phyloP scores from a whole-genome alignment of 2,888 invertebrate species.

The Dimorphilus gyrociliatus region DNA sequence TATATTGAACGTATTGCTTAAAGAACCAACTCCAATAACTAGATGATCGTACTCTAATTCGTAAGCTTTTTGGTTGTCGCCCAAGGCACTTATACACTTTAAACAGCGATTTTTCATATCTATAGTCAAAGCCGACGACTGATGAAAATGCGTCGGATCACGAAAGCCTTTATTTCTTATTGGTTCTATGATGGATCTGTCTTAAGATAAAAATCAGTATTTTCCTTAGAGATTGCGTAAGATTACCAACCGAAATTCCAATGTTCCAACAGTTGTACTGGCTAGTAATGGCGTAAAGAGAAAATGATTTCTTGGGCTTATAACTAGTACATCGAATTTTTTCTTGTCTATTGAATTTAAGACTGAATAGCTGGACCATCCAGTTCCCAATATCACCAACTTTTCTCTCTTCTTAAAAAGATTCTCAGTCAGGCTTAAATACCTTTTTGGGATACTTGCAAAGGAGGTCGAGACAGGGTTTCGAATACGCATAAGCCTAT shows the following conservation, averaged over 20 bases:
- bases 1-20: conserved; percentile 37
- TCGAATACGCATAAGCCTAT: too few relatives aligned
- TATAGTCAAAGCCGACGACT: conserved; percentile 24
- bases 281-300: conserved; percentile 38
- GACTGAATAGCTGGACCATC: conserved; percentile 38
- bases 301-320: conserved; percentile 38
- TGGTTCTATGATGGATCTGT: conserved; percentile 39
- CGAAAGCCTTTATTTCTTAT: conserved; percentile 33
- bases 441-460: too few relatives aligned
- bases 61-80: conserved; percentile 17
- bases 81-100: conserved; percentile 23
- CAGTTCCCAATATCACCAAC: conserved; percentile 36
- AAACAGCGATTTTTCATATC: conserved; percentile 20
- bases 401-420: conserved; percentile 9
- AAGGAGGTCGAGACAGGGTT: too few relatives aligned
- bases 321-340: conserved; percentile 32
- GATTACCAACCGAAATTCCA: conserved; percentile 28
- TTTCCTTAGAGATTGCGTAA: too few relatives aligned
- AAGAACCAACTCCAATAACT: conserved; percentile 37
- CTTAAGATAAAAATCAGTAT: too few relatives aligned
- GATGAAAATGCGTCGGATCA: conserved; percentile 31
- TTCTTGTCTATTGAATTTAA: conserved; percentile 29
- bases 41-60: conserved; percentile 33
- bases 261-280: conserved; percentile 39
- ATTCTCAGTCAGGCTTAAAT: too few relatives aligned